Evolutionary conservation across 2,113 vertebrate genomes (phyloP).

Genomic region (Coptodon bakossiorum): DNA sequence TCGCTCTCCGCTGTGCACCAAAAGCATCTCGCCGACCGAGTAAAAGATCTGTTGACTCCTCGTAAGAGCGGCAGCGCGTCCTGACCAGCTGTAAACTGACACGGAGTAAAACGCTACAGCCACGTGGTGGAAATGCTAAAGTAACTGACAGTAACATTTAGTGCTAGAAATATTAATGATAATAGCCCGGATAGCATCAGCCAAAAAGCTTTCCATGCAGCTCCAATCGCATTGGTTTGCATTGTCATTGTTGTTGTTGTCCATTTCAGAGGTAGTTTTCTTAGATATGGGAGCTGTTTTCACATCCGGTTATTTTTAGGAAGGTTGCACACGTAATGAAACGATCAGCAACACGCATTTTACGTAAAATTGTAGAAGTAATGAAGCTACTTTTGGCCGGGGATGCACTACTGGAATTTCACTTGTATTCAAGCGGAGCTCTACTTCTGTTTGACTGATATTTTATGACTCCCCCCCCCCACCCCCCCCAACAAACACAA

Average conservation of each 20-base stretch:
- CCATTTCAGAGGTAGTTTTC: neutral
- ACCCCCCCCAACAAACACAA: no score
- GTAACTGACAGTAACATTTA: neutral
- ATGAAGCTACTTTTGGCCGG: neutral
- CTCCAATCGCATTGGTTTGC: neutral
- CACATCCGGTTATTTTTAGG: neutral
- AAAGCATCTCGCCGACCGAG: neutral
- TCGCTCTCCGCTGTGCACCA: neutral
- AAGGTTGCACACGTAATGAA: rapidly evolving
- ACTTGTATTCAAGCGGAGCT: neutral
- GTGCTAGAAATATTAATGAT: neutral
- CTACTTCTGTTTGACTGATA: neutral
- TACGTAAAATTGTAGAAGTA: neutral
- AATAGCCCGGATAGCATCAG: neutral
- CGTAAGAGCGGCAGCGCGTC: neutral
- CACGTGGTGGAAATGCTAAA: neutral
- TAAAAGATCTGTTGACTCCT: neutral
- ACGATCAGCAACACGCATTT: rapidly evolving
- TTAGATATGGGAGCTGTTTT: neutral
- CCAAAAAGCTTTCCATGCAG: neutral
- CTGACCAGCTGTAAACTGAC: neutral
- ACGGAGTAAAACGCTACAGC: neutral
- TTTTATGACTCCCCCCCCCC: neutral
- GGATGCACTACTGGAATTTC: neutral
- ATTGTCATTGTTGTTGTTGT: neutral